Base-by-base conservation (phyloP, 2,113 vertebrate genomes). In the Sisor rabdophorus region DNA sequence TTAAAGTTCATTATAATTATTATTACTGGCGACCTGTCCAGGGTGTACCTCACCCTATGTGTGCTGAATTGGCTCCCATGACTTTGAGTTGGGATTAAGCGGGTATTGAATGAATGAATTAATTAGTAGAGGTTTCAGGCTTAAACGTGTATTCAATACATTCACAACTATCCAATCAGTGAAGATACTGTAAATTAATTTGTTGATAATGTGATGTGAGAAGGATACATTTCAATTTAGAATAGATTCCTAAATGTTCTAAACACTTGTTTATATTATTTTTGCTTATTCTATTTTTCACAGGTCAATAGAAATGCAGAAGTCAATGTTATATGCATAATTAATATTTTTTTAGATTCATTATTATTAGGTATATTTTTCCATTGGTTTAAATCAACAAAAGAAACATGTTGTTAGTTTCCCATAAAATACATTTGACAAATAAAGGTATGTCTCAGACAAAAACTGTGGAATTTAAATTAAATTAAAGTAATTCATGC, bases 271-370 rank as follows among this genome's bases (percentile, higher is more conserved):
- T 48, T 26, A 26, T 26, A 50, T 26, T 11, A 63, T 47, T 67
- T 44, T 67, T 4, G 1, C 8, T 47, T 1, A 5, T 48, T 26
- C 11, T 17, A 17, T 26, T 68, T 17, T 68, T 67, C 78, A 80
- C 79, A 85, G 50, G 78, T 75, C 71, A 52, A 71, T 32, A 52
- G 24, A 76, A 78, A 71, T 85, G 86, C 83, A 75, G 78, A 87
- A 84, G 89, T 79, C 79, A 85, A 87, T 88, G 84, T 86, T 84
- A 7, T 22, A 73, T 63, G 24, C 20, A 32, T 15, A 48, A 56
- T 22, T 24, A 54, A 55, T 20, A 19, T 59, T 67, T 50, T n/a
- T n/a, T n/a, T n/a, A n/a, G 12, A 52, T 22, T 32, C 12, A 55
- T 24, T 56, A 24, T n/a, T 20, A 48, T 44, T 55, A 48, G 17